Conservation (phyloP, 2,797 vertebrate species). For the Graptemys geographica region DNA sequence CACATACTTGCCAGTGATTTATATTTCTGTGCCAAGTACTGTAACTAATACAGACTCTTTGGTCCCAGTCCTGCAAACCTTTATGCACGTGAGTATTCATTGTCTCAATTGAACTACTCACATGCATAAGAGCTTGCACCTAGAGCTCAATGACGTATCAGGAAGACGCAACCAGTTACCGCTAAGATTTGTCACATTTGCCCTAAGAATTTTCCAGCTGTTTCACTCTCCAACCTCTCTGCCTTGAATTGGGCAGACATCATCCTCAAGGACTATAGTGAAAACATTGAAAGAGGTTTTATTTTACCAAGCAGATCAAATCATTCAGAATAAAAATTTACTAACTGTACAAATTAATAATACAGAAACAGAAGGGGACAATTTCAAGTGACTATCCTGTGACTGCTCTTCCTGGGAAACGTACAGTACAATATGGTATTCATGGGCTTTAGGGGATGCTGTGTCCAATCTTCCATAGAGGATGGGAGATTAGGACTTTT, state of each 20-base stretch:
- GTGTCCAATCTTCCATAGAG: background rate
- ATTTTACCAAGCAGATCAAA: background rate
- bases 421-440: too few species aligned
- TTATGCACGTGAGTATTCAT: background rate
- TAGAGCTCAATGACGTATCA: background rate
- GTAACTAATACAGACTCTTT: constrained; percentile 7
- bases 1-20: constrained; percentile 27
- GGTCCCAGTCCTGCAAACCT: background rate
- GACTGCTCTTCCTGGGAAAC: background rate
- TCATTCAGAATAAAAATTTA: background rate
- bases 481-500: background rate
- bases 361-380: background rate
- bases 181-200: background rate
- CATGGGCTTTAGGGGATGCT: background rate
- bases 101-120: background rate
- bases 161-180: background rate
- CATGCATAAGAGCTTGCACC: background rate
- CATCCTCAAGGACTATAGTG: background rate
- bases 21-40: constrained; percentile 28
- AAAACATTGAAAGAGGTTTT: background rate
- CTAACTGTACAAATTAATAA: background rate
- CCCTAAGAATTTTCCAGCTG: background rate
- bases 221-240: background rate
- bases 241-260: background rate
- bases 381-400: background rate